phyloP scores from a whole-genome alignment of 2,888 invertebrate species.

The Phengaris alcon region DNA sequence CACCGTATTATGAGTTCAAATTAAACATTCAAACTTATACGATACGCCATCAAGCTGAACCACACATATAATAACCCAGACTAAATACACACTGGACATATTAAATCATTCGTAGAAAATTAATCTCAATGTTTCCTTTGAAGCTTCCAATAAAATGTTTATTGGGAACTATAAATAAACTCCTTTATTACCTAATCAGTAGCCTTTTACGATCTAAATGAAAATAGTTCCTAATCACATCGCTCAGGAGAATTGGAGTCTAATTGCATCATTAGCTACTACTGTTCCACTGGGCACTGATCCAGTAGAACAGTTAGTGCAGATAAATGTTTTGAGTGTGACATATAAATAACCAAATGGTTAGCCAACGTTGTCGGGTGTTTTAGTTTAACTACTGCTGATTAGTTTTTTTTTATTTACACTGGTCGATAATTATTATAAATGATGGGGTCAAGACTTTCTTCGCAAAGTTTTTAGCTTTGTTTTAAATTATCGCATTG shows the following conservation, averaged over 20 bases:
- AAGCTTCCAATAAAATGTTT: conserved; percentile 20
- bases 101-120: conserved; percentile 4
- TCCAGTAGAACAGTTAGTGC: too few relatives aligned
- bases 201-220: conserved; percentile 12
- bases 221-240: conserved; percentile 12
- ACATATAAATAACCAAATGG: too few relatives aligned
- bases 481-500: too few relatives aligned
- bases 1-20: background rate
- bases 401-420: too few relatives aligned
- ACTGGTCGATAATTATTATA: too few relatives aligned
- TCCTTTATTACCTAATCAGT: conserved; percentile 20
- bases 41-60: background rate
- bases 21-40: conserved; percentile 9
- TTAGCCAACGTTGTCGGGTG: too few relatives aligned
- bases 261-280: background rate
- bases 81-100: background rate
- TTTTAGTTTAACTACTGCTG: too few relatives aligned
- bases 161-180: conserved; percentile 11
- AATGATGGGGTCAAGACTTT: too few relatives aligned
- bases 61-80: background rate
- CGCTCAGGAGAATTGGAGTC: background rate
- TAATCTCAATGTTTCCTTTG: background rate
- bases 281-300: background rate
- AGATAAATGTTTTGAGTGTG: too few relatives aligned
- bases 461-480: too few relatives aligned